Conservation (phyloP, 1,140 invertebrate genomes). For the Euschistus heros region DNA sequence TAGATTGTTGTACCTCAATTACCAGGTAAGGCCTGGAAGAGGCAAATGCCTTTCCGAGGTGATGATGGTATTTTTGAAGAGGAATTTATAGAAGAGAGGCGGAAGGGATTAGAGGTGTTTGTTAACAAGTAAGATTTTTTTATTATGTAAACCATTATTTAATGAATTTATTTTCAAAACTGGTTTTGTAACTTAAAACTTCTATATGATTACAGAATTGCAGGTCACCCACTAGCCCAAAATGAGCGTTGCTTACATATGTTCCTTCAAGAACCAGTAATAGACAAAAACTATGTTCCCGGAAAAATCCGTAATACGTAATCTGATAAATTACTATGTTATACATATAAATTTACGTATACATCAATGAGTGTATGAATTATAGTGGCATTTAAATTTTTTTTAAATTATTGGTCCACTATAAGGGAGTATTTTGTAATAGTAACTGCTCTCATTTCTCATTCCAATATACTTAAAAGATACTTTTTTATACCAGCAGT, state of each 20-base stretch:
- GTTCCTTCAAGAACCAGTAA: slow-evolving; percentile 94
- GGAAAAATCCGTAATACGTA: slow-evolving; percentile 97
- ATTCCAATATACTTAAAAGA: slow-evolving; percentile 6
- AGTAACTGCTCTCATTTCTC: not conserved
- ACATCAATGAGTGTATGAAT: not conserved
- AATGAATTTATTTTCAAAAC: not conserved
- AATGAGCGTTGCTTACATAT: slow-evolving; percentile 99
- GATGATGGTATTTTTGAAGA: slow-evolving; percentile 99
- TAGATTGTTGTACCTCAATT: slow-evolving; percentile 95
- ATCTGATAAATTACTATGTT: slow-evolving; percentile 28
- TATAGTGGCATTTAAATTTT: not conserved
- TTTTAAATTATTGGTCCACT: not conserved
- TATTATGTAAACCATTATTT: not conserved
- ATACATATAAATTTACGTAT: not conserved
- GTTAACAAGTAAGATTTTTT: slow-evolving; percentile 79
- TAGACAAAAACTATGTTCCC: slow-evolving; percentile 99
- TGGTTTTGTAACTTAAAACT: not conserved
- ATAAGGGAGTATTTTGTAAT: slow-evolving; percentile 6
- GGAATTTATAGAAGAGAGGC: slow-evolving; percentile 97
- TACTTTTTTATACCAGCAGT: not conserved
- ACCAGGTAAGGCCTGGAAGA: slow-evolving; percentile 96
- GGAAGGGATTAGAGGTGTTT: slow-evolving; percentile 95
- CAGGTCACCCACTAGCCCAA: slow-evolving; percentile 98
- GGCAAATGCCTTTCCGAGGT: slow-evolving; percentile 92
- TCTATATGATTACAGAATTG: slow-evolving; percentile 60